Conservation (phyloP, 2,888 invertebrate species). For the Drosophila conformis region DNA sequence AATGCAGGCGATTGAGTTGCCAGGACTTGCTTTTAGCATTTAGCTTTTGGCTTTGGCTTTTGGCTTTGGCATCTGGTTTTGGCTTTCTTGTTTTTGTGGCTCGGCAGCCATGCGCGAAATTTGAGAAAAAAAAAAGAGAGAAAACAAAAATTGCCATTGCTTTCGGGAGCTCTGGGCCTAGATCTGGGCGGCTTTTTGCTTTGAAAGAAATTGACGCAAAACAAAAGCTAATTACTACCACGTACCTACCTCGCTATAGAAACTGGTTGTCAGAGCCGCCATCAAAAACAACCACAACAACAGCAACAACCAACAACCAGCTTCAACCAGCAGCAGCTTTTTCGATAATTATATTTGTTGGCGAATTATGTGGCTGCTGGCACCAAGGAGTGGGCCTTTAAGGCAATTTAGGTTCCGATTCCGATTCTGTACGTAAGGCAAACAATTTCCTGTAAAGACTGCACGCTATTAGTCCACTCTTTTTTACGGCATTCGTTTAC, state of each 20-base stretch:
- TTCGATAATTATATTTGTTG: constrained; percentile 51
- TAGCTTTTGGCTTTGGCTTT: constrained; percentile 18
- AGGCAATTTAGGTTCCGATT: background rate
- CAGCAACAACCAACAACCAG: constrained; percentile 23
- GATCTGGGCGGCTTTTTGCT: constrained; percentile 48
- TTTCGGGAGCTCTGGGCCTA: constrained; percentile 29
- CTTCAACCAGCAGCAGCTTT: constrained; percentile 15
- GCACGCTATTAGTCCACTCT: background rate
- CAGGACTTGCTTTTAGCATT: constrained; percentile 14
- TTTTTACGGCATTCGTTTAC: background rate
- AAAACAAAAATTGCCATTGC: constrained; percentile 30
- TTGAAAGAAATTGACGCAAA: constrained; percentile 50
- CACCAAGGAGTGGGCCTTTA: constrained; percentile 21
- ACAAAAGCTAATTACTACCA: constrained; percentile 66
- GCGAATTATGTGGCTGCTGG: constrained; percentile 10
- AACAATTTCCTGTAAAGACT: background rate
- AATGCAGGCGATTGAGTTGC: constrained; percentile 25
- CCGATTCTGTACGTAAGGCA: background rate
- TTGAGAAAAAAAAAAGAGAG: constrained; percentile 36
- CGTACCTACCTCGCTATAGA: constrained; percentile 51
- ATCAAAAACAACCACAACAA: constrained; percentile 30
- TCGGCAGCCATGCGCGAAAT: constrained; percentile 55
- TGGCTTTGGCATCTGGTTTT: constrained; percentile 17
- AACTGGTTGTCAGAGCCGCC: constrained; percentile 56
- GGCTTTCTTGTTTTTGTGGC: constrained; percentile 40